Conservation (phyloP, 2,113 vertebrate genomes). For the Ellobius talpinus region DNA sequence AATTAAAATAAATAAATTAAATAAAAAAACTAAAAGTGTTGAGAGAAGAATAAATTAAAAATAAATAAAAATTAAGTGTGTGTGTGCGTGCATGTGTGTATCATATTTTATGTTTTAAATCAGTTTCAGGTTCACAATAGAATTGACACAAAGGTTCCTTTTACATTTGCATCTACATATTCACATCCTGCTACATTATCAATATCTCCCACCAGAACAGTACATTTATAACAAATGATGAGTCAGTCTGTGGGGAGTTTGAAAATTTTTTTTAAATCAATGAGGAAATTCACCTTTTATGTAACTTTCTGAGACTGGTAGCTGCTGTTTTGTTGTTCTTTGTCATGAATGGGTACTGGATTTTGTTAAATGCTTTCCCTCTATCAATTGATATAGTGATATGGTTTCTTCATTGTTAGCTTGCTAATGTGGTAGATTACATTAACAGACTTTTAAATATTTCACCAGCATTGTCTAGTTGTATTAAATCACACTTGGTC, state of each 20-base stretch:
- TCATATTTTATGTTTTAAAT: neutral
- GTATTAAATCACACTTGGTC: constrained; percentile 25
- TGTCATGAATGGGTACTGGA: neutral
- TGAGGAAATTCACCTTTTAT: neutral
- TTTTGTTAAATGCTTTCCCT: constrained; percentile 51
- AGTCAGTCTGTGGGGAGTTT: neutral
- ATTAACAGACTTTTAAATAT: neutral
- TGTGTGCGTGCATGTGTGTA: neutral
- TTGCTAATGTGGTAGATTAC: neutral
- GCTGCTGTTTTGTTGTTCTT: neutral
- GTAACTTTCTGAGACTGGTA: neutral
- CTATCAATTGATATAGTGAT: neutral
- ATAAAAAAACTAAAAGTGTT: neutral
- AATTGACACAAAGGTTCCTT: neutral
- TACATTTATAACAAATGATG: neutral
- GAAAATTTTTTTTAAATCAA: neutral
- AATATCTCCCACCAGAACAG: neutral
- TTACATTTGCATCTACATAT: neutral
- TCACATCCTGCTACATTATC: neutral
- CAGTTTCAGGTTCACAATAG: constrained; percentile 21
- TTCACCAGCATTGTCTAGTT: neutral
- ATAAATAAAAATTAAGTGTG: neutral
- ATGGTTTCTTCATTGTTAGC: constrained; percentile 35
- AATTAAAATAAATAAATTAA: neutral
- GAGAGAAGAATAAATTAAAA: neutral